Base-by-base conservation (phyloP, 2,113 vertebrate genomes). In the Neogale vison region DNA sequence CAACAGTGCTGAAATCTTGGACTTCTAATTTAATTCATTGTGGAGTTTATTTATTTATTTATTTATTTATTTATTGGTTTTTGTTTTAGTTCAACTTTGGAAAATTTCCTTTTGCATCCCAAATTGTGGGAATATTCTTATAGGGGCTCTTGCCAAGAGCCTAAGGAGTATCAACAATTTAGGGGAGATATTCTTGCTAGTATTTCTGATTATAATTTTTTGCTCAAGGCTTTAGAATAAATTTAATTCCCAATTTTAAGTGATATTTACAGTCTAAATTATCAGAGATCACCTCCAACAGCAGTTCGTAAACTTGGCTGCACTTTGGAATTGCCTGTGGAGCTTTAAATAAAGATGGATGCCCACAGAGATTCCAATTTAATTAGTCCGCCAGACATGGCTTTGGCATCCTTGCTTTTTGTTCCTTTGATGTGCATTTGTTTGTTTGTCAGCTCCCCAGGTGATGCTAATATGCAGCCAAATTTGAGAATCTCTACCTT, bases 181-280 rank as follows among this genome's bases (percentile, higher is more conserved):
- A 57, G 31, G 61, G 2, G 67, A 63, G 79, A 3, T 82, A 42
- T 74, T 67, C 61, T 85, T 59, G 15, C 3, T 74, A 74, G 50
- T 31, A 34, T 63, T 94, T 92, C 63, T 42, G n/a, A 14, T 87
- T 94, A 52, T 63, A 15, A 76, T 85, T 93, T 94, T 80, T n/a
- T 90, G 14, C 36, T 59, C 23, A 82, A 94, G 36, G 57, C 36
- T 57, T 42, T 8, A 89, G 29, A 88, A 63, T 88, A 55, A 20
- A 84, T 92, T 87, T 95, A 63, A 69, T 69, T 71, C 15, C 10
- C 21, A 50, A 42, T 69, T 95, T 76, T 96, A 5, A 0, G 0
- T 45, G 34, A 29, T 80, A 71, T 34, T 24, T 88, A 79, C 34
- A 4, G 2, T 81, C 34, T 69, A 59, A 67, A 76, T 93, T 59